These are phyloP conservation scores for Cavia porcellus DNA, from an alignment of 2,113 vertebrate species.

Conservation along the genomic window DNA sequence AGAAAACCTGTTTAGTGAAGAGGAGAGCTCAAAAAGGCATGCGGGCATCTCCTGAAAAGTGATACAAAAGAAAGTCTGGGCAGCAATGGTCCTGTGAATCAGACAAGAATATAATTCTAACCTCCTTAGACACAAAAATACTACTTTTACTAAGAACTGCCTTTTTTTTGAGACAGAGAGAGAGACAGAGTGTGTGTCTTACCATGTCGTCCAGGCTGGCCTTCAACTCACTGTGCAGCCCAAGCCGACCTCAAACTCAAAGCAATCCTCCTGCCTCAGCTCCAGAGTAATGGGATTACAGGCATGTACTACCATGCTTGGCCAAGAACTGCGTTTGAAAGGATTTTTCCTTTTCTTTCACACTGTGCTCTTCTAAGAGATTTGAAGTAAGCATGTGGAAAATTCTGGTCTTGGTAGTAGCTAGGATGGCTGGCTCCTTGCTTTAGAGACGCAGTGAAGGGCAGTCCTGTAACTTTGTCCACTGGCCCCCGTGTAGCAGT, in stretches of 20 bases:
- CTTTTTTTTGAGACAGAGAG: neutral
- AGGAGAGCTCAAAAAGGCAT: neutral
- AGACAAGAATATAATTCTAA: neutral
- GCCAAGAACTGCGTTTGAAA: neutral
- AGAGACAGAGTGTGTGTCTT: too few species aligned
- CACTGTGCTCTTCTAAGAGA: neutral
- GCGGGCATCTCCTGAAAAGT: neutral
- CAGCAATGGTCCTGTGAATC: neutral
- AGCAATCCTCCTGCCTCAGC: neutral
- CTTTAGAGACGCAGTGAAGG: neutral
- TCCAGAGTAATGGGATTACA: neutral
- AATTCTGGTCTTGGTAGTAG: neutral
- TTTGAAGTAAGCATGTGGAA: neutral
- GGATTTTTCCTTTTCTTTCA: neutral
- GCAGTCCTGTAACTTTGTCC: neutral
- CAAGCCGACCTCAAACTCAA: neutral
- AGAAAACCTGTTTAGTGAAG: slow-evolving; percentile 76
- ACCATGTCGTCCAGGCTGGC: neutral
- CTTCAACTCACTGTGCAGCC: neutral
- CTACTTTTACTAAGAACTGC: neutral
- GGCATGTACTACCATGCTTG: neutral
- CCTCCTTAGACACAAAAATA: neutral
- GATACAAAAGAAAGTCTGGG: slow-evolving; percentile 35
- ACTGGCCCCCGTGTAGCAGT: neutral
- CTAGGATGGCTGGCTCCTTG: neutral